These are phyloP conservation scores for Bettongia penicillata DNA, from an alignment of 2,113 vertebrate genomes.

Conservation along the genomic window DNA sequence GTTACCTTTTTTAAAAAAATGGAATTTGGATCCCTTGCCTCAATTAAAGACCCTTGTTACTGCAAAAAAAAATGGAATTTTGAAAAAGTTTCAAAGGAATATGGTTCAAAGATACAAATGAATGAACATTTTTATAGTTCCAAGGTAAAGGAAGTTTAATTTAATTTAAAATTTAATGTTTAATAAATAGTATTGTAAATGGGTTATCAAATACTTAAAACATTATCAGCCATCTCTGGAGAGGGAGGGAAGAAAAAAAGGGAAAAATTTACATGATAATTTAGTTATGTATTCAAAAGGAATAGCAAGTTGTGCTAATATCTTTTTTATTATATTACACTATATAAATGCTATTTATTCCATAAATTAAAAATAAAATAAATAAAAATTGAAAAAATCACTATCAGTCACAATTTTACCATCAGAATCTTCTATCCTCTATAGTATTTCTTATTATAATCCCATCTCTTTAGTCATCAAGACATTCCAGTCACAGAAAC, in stretches of 20 bases:
- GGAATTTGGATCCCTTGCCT: too few relatives aligned
- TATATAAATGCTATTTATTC: not conserved
- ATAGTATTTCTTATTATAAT: not conserved
- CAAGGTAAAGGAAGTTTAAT: not conserved
- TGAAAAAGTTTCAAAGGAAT: not conserved
- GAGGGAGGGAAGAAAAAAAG: not conserved
- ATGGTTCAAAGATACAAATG: not conserved
- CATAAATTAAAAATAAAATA: not conserved
- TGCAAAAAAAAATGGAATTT: not conserved
- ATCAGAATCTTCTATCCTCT: not conserved
- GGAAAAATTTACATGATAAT: not conserved
- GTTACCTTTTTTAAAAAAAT: not conserved
- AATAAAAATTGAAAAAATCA: not conserved
- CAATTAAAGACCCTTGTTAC: too few relatives aligned
- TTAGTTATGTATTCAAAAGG: not conserved
- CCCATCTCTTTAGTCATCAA: not conserved
- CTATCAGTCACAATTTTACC: not conserved
- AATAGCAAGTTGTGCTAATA: not conserved
- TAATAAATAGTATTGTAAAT: not conserved
- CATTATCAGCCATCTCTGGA: not conserved
- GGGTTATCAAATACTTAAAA: not conserved
- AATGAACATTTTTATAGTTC: not conserved
- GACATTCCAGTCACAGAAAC: not conserved
- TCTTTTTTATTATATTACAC: not conserved
- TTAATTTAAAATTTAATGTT: too few relatives aligned